phyloP scores from a whole-genome alignment of 1,140 invertebrate species.

The Pteromalus puparum region DNA sequence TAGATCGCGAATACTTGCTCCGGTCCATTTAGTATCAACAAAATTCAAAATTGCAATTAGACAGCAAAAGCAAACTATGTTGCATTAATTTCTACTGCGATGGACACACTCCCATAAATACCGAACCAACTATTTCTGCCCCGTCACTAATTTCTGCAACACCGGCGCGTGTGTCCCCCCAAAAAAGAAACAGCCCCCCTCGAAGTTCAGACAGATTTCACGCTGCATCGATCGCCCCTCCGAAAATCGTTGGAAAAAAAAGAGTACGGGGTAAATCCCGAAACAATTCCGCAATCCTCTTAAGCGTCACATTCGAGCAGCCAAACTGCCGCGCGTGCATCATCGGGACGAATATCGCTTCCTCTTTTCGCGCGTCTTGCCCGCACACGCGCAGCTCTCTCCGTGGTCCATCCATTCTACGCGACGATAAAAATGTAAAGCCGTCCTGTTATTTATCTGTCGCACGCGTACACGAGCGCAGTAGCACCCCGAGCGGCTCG shows the following conservation, averaged over 20 bases:
- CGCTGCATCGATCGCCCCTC: background rate
- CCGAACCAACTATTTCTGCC: background rate
- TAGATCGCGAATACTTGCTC: too few species aligned
- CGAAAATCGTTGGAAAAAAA: too few species aligned
- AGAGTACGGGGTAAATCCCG: too few species aligned
- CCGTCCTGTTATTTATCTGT: constrained; percentile 63
- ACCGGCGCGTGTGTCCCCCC: too few species aligned
- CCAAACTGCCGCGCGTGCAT: background rate
- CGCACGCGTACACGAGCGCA: constrained; percentile 34
- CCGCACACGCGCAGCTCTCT: too few species aligned
- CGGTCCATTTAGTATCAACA: too few species aligned
- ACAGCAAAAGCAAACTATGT: too few species aligned
- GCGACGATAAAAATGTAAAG: constrained; percentile 66
- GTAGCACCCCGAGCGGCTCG: background rate
- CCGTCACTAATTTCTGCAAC: background rate
- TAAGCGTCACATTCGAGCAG: background rate
- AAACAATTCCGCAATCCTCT: too few species aligned
- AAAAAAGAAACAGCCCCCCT: background rate
- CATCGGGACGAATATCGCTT: background rate
- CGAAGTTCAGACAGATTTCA: constrained; percentile 21
- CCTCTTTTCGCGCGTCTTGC: background rate
- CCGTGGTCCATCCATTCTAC: constrained; percentile 32
- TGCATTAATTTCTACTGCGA: too few species aligned
- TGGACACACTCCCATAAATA: background rate
- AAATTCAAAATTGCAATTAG: too few species aligned